Base-by-base conservation (phyloP, 2,888 invertebrate species). In the Ophion costatus region DNA sequence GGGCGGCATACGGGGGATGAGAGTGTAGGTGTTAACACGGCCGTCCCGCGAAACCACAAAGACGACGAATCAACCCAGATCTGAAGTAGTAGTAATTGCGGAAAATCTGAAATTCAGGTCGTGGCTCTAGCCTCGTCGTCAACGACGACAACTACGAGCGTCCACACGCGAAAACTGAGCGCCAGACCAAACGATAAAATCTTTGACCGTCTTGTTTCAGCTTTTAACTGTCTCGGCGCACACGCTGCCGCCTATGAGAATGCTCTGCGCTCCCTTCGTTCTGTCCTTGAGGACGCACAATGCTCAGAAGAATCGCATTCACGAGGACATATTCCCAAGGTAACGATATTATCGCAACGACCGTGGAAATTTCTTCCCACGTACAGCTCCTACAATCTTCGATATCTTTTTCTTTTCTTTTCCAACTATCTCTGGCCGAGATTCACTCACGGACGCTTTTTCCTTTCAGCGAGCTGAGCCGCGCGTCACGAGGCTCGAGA, bases 231-330 rank as follows among this genome's bases (percentile, higher is more conserved):
- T 92, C 66, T 93, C 94, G 10, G 92, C 93, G 22, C 94, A 94
- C 80, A 94, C 94, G 2, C 89, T 94, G 85, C 94, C 94, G 67
- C 92, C 94, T 2, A 91, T 94, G 90, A 92, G 91, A 82, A 88
- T 93, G 80, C 88, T 94, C 7, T 94, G 94, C 82, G 89, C 90
- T 67, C 90, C 94, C 29, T 93, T 94, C 83, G 88, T 94, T 10
- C 87, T 91, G 57, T 93, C 93, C 38, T 84, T 94, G 66, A 87
- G 90, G 45, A 81, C 87, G 11, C 87, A 89, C 71, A 80, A 88
- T 24, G 57, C 86, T 0, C 85, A 80, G 24, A 89, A 88, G 80
- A 82, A 79, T 67, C 85, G 88, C 78, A 71, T 87, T 22, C 67
- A 70, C 38, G 88, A 90, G 22, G 86, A 88, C 29, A 89, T 88